A percentile compares a stretch with the other conserved stretches of the same genome.
Evolutionary conservation across 2,797 vertebrate genomes (phyloP).

Genomic region (Schizopygopsis pylzovi): DNA sequence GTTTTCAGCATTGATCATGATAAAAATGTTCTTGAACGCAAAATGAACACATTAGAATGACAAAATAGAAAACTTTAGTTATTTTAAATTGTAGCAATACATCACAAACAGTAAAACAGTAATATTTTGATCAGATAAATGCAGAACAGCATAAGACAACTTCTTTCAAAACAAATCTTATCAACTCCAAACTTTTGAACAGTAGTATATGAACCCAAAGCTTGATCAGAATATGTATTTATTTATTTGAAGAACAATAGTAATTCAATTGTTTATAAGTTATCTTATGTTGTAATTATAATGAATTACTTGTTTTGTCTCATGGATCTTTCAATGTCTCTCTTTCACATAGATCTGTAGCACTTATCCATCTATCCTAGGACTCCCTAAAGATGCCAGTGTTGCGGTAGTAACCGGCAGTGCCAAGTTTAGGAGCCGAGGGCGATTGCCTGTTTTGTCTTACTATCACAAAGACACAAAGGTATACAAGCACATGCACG

Average conservation of each 20-base stretch:
- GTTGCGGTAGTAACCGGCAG: slow-evolving; percentile 78
- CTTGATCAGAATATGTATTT: background rate
- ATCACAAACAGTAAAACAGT: background rate
- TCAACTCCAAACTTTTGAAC: background rate
- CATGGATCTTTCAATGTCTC: background rate
- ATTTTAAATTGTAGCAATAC: background rate
- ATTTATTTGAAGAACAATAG: background rate
- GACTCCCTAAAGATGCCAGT: slow-evolving; percentile 75
- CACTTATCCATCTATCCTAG: slow-evolving; percentile 79
- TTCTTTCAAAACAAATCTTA: background rate
- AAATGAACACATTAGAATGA: background rate
- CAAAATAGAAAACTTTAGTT: background rate
- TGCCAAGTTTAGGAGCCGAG: slow-evolving; percentile 83
- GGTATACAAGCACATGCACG: slow-evolving; percentile 62
- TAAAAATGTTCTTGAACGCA: background rate
- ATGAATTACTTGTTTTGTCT: background rate
- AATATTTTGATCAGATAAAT: background rate
- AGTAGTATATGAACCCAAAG: background rate
- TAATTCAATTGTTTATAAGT: background rate
- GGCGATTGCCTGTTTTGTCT: slow-evolving; percentile 80
- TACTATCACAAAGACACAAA: slow-evolving; percentile 82
- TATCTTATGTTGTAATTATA: background rate
- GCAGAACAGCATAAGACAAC: background rate
- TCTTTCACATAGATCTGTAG: slow-evolving; percentile 73
- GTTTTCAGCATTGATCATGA: background rate